Evolutionary conservation across 53 echinoderm and acorn worm genomes (phyloP), one percentile per base, ranked within the genome.

Genomic region (Henricia sp.): DNA sequence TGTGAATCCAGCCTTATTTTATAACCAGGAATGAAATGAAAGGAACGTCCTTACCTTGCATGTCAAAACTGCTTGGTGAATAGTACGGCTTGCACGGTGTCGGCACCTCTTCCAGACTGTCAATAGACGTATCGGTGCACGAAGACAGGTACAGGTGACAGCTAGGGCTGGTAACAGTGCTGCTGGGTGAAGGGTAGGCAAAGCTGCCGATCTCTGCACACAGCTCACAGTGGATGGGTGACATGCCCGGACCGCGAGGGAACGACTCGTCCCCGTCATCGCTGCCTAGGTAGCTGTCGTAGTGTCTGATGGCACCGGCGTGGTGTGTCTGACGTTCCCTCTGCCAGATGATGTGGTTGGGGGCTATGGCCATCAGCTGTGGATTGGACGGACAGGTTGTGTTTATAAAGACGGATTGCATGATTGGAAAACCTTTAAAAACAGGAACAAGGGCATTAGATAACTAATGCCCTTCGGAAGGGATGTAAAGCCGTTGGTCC

Each of bases 71-170:
- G 57, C 82, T 71, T 36, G 90, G 85, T 34, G 67, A 51, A 52
- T 52, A 58, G n/a, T n/a, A n/a, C 4, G 35, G 70, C 28, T 70
- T 25, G 46, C 28, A 27, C 1, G 38, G 54, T 37, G 39, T 19
- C 11, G 36, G 21, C 34, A 23, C 23, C 26, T 87, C 89, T 11
- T 53, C 71, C 26, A 83, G 83, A 51, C 91, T 90, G 65, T 93
- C 96, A 35, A 89, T 87, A 2, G 96, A 96, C 52, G 92, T 90
- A 74, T 96, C 94, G 20, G 94, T 94, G 68, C 96, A 96, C 2
- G 92, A 96, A 9, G 94, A 91, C 16, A 96, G 88, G 68, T 90
- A 93, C 50, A 96, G 83, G 41, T 80, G 78, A 39, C 76, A 84
- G 42, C 71, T 38, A 23, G 84, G 85, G 70, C 78, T 86, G 30